Conservation (phyloP, 2,888 invertebrate genomes). For the Tetranychus piercei region DNA sequence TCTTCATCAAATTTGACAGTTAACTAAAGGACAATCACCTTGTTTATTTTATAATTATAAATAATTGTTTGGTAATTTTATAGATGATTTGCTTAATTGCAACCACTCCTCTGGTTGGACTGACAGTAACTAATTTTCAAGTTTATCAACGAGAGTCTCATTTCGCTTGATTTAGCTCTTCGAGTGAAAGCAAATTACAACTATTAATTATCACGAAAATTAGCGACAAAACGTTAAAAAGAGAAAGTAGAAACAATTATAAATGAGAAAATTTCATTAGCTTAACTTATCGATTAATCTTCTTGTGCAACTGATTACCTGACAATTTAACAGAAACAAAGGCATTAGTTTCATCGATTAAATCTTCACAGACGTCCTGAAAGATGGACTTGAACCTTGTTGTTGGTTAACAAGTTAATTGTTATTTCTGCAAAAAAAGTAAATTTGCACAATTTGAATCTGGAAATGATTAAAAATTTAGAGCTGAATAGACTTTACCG, state of each 20-base stretch:
- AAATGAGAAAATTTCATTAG: no score
- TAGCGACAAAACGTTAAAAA: neutral
- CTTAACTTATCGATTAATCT: no score
- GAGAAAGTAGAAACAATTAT: neutral
- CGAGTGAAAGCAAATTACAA: neutral
- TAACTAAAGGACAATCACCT: neutral
- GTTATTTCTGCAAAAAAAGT: no score
- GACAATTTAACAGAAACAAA: no score
- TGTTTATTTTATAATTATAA: neutral
- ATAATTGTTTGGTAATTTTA: neutral
- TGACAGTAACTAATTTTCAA: neutral
- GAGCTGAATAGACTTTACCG: no score
- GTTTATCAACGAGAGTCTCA: neutral
- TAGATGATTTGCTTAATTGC: neutral
- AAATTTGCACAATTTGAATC: no score
- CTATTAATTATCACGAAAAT: neutral
- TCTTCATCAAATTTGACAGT: neutral
- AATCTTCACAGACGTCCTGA: no score
- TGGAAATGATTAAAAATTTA: no score
- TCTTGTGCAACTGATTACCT: no score
- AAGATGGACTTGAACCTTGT: no score
- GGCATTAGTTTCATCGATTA: no score
- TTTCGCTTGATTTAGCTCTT: neutral
- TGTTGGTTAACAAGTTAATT: no score
- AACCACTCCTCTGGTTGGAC: neutral